Evolutionary conservation across 2,113 vertebrate species (phyloP).

Genomic region (Panthera leo): DNA sequence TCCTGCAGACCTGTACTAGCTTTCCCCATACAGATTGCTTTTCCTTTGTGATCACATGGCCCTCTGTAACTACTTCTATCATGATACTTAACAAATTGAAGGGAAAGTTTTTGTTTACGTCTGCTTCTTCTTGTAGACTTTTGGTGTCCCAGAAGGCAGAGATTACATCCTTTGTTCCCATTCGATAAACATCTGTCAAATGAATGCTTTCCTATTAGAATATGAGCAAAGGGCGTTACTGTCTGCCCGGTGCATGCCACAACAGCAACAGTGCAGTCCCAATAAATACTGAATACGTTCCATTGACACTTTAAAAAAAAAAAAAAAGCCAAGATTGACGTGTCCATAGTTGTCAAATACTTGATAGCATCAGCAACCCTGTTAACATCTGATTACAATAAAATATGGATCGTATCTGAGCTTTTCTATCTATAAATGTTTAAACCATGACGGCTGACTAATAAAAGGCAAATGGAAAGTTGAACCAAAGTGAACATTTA

Average conservation of each 20-base stretch:
- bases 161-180: not conserved
- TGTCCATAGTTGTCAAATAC: conserved; percentile 57
- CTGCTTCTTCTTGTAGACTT: not conserved
- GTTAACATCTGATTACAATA: conserved; percentile 63
- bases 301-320: not conserved
- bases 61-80: not conserved
- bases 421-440: conserved; percentile 70
- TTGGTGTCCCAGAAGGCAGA: not conserved
- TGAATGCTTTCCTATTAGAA: conserved; percentile 8
- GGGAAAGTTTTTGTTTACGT: not conserved
- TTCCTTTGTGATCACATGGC: not conserved
- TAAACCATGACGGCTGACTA: conserved; percentile 61
- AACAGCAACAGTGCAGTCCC: not conserved
- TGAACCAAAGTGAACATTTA: conserved; percentile 63
- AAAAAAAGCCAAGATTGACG: not conserved
- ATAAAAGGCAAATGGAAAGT: conserved; percentile 79
- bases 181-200: not conserved
- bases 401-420: conserved; percentile 52
- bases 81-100: not conserved
- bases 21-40: not conserved
- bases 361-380: conserved; percentile 29
- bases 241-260: not conserved
- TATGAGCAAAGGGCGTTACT: not conserved
- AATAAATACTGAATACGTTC: not conserved
- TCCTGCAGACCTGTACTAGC: not conserved